Evolutionary conservation across 2,888 invertebrate species (phyloP).

Genomic region (Calliopum simillimum): DNA sequence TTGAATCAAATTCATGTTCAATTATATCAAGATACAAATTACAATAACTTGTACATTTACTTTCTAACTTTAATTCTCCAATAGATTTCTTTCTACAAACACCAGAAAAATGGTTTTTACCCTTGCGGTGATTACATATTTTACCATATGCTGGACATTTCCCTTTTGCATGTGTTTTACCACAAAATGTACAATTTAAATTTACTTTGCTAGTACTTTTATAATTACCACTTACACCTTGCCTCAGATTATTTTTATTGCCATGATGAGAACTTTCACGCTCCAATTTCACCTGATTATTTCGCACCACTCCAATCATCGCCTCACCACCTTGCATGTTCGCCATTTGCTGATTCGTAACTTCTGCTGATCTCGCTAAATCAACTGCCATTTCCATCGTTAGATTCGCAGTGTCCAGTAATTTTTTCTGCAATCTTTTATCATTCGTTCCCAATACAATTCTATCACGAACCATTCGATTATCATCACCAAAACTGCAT

Average conservation of each 20-base stretch:
- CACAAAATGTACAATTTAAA: too few species aligned
- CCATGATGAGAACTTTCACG: too few species aligned
- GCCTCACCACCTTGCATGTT: slow-evolving; percentile 14
- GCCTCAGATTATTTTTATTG: too few species aligned
- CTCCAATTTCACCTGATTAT: too few species aligned
- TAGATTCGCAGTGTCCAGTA: slow-evolving; percentile 27
- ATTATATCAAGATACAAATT: slow-evolving; percentile 32
- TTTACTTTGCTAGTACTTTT: too few species aligned
- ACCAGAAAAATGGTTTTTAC: slow-evolving; percentile 16
- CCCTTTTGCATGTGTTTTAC: too few species aligned
- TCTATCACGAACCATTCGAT: slow-evolving; percentile 41
- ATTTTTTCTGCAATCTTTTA: slow-evolving; percentile 38
- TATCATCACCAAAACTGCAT: slow-evolving; percentile 39
- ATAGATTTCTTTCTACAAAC: slow-evolving; percentile 5
- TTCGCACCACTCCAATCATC: too few species aligned
- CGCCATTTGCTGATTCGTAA: slow-evolving; percentile 19
- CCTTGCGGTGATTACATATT: slow-evolving; percentile 19
- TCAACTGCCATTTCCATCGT: slow-evolving; percentile 27
- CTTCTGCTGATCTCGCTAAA: slow-evolving; percentile 28
- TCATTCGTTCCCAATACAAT: slow-evolving; percentile 41
- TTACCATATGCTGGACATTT: background rate
- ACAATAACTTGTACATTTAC: slow-evolving; percentile 14
- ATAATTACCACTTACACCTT: too few species aligned
- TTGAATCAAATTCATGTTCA: slow-evolving; percentile 22
- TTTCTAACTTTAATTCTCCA: slow-evolving; percentile 21